Evolutionary conservation across 1,140 invertebrate genomes (phyloP).

Genomic region (Caerostris extrusa): DNA sequence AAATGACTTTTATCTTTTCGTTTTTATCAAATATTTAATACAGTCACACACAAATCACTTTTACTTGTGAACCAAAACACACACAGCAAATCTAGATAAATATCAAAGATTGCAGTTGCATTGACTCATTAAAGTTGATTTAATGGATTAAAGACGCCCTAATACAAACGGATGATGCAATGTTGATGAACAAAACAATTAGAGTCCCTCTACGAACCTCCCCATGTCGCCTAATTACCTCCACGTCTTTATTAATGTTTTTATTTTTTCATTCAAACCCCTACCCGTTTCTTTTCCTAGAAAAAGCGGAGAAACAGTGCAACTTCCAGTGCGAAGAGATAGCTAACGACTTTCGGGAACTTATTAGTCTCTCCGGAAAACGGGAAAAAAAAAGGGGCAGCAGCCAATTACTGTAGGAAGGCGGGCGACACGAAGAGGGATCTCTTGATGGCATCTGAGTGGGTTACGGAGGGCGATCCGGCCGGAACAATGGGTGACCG

Average conservation of each 20-base stretch:
- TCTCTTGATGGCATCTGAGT: slow-evolving; percentile 62
- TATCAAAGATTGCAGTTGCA: background rate
- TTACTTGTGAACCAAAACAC: too few relatives aligned
- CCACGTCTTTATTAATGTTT: slow-evolving; percentile 68
- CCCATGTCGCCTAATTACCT: slow-evolving; percentile 44
- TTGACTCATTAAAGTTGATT: slow-evolving; percentile 29
- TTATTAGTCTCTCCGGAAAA: slow-evolving; percentile 65
- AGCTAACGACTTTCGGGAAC: slow-evolving; percentile 65
- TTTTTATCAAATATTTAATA: too few relatives aligned
- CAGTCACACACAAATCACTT: too few relatives aligned
- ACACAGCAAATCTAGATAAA: too few relatives aligned
- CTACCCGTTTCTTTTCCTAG: background rate
- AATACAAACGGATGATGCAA: slow-evolving; percentile 58
- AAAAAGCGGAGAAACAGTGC: slow-evolving; percentile 31
- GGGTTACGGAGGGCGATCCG: slow-evolving; percentile 44
- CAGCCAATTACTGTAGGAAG: slow-evolving; percentile 66
- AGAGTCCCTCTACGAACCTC: background rate
- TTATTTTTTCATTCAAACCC: background rate
- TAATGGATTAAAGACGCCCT: slow-evolving; percentile 37
- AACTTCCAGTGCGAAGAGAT: slow-evolving; percentile 41
- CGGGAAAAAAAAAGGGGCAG: background rate
- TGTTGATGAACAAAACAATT: slow-evolving; percentile 74
- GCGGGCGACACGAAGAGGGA: slow-evolving; percentile 46
- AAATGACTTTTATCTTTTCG: too few relatives aligned
- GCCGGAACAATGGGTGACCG: slow-evolving; percentile 62